Evolutionary conservation across 2,888 invertebrate species (phyloP), one percentile per base, ranked within the genome.

Genomic region (Drosophila mayaguana): DNA sequence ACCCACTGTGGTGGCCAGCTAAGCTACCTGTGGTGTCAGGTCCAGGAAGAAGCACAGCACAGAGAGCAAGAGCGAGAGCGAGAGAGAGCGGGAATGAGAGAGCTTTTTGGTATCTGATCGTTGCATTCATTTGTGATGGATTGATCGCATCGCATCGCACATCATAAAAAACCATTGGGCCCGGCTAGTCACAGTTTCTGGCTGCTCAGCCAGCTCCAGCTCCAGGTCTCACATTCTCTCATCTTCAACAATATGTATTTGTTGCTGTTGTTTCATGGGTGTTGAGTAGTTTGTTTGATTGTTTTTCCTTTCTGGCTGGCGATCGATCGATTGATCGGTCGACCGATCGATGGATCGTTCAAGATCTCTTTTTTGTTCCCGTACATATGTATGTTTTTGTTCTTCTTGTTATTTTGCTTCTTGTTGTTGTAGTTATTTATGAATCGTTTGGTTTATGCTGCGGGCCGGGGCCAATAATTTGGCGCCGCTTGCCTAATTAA

Each of bases 111-210:
- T 34, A 51, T 34, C 56, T 51, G 61, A 63, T 56, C 66, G 60
- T 34, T 64, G 73, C 64, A 88, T 72, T 72, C 72, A 76, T 75
- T 74, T 80, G 79, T 81, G 80, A 83, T 90, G 89, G 91, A 91
- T 91, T 90, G 91, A 91, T 90, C 83, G 77, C 81, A 82, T 91
- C 91, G 75, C 79, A 88, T 91, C 78, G 88, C 91, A 90, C 91
- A 90, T 91, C 83, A 91, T 91, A 89, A 91, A 89, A 91, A 90
- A 88, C 74, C 59, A 65, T 70, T 36, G 68, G 40, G 57, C 71
- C 20, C 70, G 20, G 25, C 22, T 50, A 70, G 72, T 59, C 75
- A 57, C 73, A 68, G 54, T 48, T 55, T 40, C 51, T 57, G 46
- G 16, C 43, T 22, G 14, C 43, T 32, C 11, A 32, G 32, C 61